phyloP scores from a whole-genome alignment of 1,140 invertebrate species.

The Drosophila quadrilineata region DNA sequence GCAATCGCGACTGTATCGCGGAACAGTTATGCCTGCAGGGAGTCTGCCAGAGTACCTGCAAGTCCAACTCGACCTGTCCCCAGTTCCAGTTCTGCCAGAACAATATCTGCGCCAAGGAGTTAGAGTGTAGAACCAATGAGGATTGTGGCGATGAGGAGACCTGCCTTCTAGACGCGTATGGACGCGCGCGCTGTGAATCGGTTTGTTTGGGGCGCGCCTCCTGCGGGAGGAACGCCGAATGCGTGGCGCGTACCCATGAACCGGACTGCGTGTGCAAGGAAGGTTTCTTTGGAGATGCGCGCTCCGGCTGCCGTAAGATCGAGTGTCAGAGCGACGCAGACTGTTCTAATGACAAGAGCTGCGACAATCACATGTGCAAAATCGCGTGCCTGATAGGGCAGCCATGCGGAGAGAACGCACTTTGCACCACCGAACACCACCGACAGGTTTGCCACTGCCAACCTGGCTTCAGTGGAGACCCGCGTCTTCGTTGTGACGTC shows the following conservation, averaged over 20 bases:
- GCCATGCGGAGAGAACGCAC: conserved; percentile 90
- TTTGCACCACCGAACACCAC: conserved; percentile 91
- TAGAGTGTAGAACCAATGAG: conserved; percentile 86
- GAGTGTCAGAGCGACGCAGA: conserved; percentile 88
- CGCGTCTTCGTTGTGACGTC: conserved; percentile 86
- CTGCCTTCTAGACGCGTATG: conserved; percentile 86
- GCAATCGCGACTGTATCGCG: conserved; percentile 89
- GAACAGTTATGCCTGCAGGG: conserved; percentile 91
- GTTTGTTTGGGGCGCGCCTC: conserved; percentile 86
- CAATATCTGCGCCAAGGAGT: conserved; percentile 90
- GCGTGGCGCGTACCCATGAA: conserved; percentile 86
- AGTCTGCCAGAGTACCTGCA: conserved; percentile 90
- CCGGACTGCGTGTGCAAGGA: conserved; percentile 88
- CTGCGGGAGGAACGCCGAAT: conserved; percentile 92
- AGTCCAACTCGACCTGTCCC: conserved; percentile 88
- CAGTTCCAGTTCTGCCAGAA: conserved; percentile 91
- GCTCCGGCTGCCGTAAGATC: conserved; percentile 88
- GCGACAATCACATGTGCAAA: conserved; percentile 90
- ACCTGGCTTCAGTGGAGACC: conserved; percentile 91
- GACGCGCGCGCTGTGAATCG: conserved; percentile 87
- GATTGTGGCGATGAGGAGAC: conserved; percentile 87
- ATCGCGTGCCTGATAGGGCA: conserved; percentile 91
- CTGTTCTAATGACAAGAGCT: conserved; percentile 91
- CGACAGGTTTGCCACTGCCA: conserved; percentile 90
- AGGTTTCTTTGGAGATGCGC: conserved; percentile 90